These are phyloP conservation scores for Hydriomena furcata DNA, from an alignment of 2,888 invertebrate genomes.

Conservation along the genomic window DNA sequence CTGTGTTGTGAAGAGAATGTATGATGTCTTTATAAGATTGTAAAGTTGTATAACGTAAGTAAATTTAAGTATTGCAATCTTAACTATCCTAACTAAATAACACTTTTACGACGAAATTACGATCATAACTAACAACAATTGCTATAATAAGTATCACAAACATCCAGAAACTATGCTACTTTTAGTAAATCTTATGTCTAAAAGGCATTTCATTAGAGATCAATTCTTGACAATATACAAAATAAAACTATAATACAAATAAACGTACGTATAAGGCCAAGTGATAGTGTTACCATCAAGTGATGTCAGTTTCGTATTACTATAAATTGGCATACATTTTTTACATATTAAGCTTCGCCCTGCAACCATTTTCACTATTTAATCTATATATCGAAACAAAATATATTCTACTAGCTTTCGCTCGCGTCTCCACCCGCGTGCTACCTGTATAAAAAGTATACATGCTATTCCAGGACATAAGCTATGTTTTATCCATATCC, in stretches of 20 bases:
- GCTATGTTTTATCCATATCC: too few relatives aligned
- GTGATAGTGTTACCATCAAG: conserved; percentile 3
- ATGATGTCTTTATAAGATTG: too few relatives aligned
- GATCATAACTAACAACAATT: conserved; percentile 24
- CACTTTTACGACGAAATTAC: conserved; percentile 31
- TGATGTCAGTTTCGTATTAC: conserved; percentile 19
- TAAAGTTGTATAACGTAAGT: conserved; percentile 6
- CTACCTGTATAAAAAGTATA: too few relatives aligned
- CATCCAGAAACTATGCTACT: conserved; percentile 53
- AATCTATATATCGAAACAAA: background rate
- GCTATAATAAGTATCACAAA: conserved; percentile 61
- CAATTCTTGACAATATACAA: conserved; percentile 46
- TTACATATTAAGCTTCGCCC: background rate
- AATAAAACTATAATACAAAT: conserved; percentile 22
- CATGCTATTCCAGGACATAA: too few relatives aligned
- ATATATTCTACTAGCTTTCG: too few relatives aligned
- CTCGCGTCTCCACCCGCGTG: too few relatives aligned
- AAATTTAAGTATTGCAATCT: conserved; percentile 25
- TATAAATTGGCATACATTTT: conserved; percentile 15
- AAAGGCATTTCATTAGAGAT: conserved; percentile 73
- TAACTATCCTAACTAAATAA: conserved; percentile 30
- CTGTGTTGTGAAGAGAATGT: too few relatives aligned
- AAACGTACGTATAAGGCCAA: conserved; percentile 21
- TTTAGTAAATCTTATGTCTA: conserved; percentile 55
- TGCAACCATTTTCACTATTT: background rate